Evolutionary conservation across 2,888 invertebrate species (phyloP).

Genomic region (Diplazon laetatorius): DNA sequence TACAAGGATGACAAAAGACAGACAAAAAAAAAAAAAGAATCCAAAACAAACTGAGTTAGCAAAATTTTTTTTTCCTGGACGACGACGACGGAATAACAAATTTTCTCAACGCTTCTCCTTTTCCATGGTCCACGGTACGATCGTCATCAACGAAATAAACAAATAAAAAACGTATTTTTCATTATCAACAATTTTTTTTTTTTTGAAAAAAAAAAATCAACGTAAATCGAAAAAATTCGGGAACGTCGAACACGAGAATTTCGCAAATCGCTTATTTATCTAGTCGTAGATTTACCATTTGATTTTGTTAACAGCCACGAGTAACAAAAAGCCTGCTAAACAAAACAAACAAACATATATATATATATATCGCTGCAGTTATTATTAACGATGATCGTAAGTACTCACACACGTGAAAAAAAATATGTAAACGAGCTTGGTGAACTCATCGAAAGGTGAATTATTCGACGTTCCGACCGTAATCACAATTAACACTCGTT

Average conservation of each 20-base stretch:
- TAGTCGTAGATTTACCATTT: constrained; percentile 6
- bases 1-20: neutral
- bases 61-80: no score
- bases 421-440: no score
- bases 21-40: constrained; percentile 10
- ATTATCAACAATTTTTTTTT: no score
- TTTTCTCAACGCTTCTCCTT: constrained; percentile 41
- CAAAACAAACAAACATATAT: no score
- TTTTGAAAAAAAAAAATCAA: neutral
- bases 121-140: constrained; percentile 15
- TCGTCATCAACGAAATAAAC: neutral
- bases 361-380: constrained; percentile 47
- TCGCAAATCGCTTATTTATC: neutral
- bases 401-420: constrained; percentile 44
- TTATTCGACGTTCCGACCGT: neutral
- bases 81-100: no score
- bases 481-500: constrained; percentile 8
- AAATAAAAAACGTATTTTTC: no score
- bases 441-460: constrained; percentile 1
- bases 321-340: constrained; percentile 47
- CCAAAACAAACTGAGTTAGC: neutral
- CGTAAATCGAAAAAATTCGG: neutral
- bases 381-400: constrained; percentile 57
- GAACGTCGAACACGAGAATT: constrained; percentile 26
- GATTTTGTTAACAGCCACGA: constrained; percentile 33